phyloP scores from a whole-genome alignment of 2,113 vertebrate species.

The Zingel zingel region DNA sequence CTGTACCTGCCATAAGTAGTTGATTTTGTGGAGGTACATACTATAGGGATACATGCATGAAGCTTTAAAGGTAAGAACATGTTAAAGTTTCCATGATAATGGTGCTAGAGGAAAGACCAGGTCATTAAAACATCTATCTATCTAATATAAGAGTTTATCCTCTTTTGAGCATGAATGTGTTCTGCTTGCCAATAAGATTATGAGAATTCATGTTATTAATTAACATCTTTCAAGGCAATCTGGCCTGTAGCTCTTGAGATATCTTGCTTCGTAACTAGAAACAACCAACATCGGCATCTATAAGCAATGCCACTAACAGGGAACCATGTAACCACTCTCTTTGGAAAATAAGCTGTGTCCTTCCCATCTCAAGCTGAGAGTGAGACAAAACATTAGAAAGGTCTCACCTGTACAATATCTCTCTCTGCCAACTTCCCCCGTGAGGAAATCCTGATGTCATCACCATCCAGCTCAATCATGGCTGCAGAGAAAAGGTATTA shows the following conservation, averaged over 20 bases:
- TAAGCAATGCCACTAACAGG: background rate
- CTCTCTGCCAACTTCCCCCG: slow-evolving; percentile 93
- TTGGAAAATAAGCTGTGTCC: background rate
- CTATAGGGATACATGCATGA: background rate
- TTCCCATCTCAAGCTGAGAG: background rate
- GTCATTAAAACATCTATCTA: background rate
- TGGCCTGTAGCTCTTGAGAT: background rate
- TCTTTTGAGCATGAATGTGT: background rate
- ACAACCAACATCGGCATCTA: background rate
- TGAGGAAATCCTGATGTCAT: slow-evolving; percentile 93
- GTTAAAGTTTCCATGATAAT: background rate
- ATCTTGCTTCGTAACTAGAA: slow-evolving; percentile 1
- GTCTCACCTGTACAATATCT: slow-evolving; percentile 94
- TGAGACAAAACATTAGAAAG: background rate
- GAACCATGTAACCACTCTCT: background rate
- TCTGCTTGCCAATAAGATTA: background rate
- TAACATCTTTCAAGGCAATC: background rate
- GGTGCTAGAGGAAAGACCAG: background rate
- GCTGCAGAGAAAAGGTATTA: slow-evolving; percentile 79
- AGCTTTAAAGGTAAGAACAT: background rate
- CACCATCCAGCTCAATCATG: slow-evolving; percentile 96
- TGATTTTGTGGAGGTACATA: background rate
- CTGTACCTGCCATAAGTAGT: background rate
- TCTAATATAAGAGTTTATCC: background rate
- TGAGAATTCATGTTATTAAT: background rate